Evolutionary conservation across 2,797 vertebrate species (phyloP).

Genomic region (Smutsia temminckii): DNA sequence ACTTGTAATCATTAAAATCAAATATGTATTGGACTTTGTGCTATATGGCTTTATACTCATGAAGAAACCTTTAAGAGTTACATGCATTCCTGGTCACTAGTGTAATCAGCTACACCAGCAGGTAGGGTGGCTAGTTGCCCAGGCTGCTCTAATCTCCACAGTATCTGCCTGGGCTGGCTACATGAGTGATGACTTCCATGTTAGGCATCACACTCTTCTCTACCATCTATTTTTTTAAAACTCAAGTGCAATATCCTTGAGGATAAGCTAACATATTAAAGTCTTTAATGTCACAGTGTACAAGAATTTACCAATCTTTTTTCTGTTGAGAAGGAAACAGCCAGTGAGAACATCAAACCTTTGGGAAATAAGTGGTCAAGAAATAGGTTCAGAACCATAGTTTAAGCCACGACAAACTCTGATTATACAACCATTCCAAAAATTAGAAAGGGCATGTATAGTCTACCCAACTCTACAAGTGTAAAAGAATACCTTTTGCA

Average conservation of each 20-base stretch:
- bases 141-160: background rate
- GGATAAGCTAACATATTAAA: background rate
- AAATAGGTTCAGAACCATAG: background rate
- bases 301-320: background rate
- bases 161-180: background rate
- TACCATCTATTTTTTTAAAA: conserved; percentile 14
- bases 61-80: conserved; percentile 1
- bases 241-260: conserved; percentile 22
- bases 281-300: background rate
- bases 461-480: background rate
- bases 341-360: background rate
- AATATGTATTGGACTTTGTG: background rate
- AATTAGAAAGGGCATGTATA: background rate
- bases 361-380: background rate
- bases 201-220: background rate
- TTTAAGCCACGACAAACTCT: background rate
- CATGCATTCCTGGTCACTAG: background rate
- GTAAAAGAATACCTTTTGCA: conserved; percentile 22
- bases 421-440: background rate
- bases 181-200: background rate
- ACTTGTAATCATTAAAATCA: conserved; percentile 45
- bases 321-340: conserved; percentile 8
- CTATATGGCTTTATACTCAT: background rate
- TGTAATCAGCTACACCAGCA: background rate
- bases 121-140: background rate